Evolutionary conservation across 2,888 invertebrate genomes (phyloP).

Genomic region (Ecdyonurus torrentis): DNA sequence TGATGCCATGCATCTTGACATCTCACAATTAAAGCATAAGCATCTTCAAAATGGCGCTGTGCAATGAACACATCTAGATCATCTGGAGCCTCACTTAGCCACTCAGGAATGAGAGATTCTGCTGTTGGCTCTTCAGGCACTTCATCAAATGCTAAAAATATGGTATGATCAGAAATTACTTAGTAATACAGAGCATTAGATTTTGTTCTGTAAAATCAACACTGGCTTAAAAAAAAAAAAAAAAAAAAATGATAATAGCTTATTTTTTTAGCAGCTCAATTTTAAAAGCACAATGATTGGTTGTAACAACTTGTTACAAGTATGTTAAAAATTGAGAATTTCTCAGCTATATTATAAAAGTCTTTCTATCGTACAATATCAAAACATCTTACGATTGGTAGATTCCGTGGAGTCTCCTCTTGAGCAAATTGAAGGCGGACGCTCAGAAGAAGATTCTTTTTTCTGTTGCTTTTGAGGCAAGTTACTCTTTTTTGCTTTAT

Average conservation of each 20-base stretch:
- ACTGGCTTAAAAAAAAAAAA: not conserved
- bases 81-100: slow-evolving; percentile 81
- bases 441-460: slow-evolving; percentile 28
- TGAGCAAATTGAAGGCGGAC: slow-evolving; percentile 21
- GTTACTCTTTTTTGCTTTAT: slow-evolving; percentile 71
- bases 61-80: slow-evolving; percentile 91
- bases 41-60: slow-evolving; percentile 89
- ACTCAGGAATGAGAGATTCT: slow-evolving; percentile 45
- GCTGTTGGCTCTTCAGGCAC: slow-evolving; percentile 14
- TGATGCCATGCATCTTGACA: not conserved
- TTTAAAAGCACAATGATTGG: no score
- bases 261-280: no score
- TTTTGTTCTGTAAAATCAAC: not conserved
- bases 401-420: slow-evolving; percentile 30
- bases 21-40: slow-evolving; percentile 50
- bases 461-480: slow-evolving; percentile 41
- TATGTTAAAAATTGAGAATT: no score
- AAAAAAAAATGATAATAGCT: not conserved
- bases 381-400: slow-evolving; percentile 27
- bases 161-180: not conserved
- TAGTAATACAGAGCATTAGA: not conserved
- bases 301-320: no score
- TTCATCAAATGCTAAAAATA: slow-evolving; percentile 26
- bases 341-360: no score
- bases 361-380: no score